These are phyloP conservation scores for Ascaphus truei DNA, from an alignment of 2,113 vertebrate species.

Conservation along the genomic window DNA sequence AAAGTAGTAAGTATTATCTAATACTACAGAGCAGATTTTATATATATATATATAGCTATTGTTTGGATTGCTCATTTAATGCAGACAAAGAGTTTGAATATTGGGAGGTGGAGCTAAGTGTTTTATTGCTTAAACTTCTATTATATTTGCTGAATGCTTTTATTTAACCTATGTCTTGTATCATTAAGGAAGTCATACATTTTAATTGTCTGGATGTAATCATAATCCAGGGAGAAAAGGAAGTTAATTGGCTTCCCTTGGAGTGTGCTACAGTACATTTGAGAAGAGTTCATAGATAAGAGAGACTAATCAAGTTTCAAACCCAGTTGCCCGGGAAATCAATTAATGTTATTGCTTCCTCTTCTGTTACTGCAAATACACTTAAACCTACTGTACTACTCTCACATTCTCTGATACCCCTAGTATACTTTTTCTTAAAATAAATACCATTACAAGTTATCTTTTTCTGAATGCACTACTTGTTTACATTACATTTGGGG, in stretches of 20 bases:
- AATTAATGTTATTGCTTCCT: conserved; percentile 31
- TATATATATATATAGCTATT: no score
- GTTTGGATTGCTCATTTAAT: no score
- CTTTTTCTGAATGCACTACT: not conserved
- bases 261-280: conserved; percentile 30
- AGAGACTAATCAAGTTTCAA: conserved; percentile 24
- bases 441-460: conserved; percentile 10
- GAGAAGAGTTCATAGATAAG: conserved; percentile 24
- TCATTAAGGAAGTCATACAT: conserved; percentile 23
- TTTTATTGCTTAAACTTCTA: conserved; percentile 20
- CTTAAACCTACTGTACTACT: conserved; percentile 19
- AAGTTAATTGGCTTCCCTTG: conserved; percentile 35
- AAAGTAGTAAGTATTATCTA: no score
- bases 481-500: not conserved
- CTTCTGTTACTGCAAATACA: conserved; percentile 28
- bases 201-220: conserved; percentile 33
- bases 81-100: not conserved
- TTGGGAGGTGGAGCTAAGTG: not conserved
- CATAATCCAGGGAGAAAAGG: conserved; percentile 27
- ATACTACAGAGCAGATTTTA: no score
- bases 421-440: conserved; percentile 19
- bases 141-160: conserved; percentile 20
- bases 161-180: conserved; percentile 30
- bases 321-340: conserved; percentile 31
- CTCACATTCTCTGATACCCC: conserved; percentile 13